Base-by-base conservation (phyloP, 2,797 vertebrate genomes). In the Anguilla obscura region DNA sequence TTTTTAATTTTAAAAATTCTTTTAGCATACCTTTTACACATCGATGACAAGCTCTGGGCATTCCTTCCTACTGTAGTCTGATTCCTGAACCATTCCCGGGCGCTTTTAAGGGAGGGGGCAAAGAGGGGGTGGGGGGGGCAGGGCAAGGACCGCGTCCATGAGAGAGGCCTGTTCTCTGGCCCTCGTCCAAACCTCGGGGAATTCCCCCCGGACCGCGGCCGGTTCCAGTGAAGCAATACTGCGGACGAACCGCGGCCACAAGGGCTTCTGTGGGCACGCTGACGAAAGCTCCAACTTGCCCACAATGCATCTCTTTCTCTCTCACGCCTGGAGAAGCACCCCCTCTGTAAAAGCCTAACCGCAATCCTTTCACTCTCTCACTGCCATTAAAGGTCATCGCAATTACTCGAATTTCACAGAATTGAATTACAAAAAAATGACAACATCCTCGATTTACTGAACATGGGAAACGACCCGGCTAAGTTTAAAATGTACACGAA, bases 271-370 rank as follows among this genome's bases (percentile, higher is more conserved):
- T 45, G 79, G 33, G 79, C 40, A n/a, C 10, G 3, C 24, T 21
- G 18, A 50, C 21, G 79, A 45, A 12, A 50, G 40, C 7, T 7
- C 21, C 7, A 14, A 30, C 9, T 45, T 48, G 24, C 40, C 40
- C 45, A 82, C 79, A 82, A 82, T 82, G 79, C 79, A 48, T 45
- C 79, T 50, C 79, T 82, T 79, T 79, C 79, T 82, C 79, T 24
- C 79, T n/a, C 45, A 48, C 79, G 14, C 79, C 24, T 50, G 45
- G 21, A 48, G 45, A 82, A n/a, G 8, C 45, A n/a, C 21, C 40
- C 16, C 8, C 45, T 45, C 79, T 45, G 0, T n/a, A 48, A 45
- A 45, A 45, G 3, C 45, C 18, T 82, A 45, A 48, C 40, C 18
- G 6, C 45, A 7, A 50, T 24, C 50, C 18, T 3, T 30, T n/a